phyloP scores from a whole-genome alignment of 2,888 invertebrate species.

The Drosophila atripex region DNA sequence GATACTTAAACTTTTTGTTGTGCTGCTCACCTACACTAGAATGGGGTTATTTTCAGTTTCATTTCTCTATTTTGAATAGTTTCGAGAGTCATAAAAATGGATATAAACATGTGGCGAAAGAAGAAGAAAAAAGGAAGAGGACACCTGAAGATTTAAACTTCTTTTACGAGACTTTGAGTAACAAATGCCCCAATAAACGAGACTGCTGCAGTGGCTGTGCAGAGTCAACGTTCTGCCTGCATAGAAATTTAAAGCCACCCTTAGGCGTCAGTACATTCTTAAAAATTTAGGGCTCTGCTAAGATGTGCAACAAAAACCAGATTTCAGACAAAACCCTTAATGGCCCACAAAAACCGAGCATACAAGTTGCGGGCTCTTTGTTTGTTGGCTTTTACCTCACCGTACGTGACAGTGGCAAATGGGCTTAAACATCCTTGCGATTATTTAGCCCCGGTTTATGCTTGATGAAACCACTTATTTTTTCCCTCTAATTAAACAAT shows the following conservation, averaged over 20 bases:
- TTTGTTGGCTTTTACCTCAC: slow-evolving; percentile 23
- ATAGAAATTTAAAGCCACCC: slow-evolving; percentile 42
- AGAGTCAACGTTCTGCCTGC: slow-evolving; percentile 29
- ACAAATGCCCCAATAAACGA: slow-evolving; percentile 38
- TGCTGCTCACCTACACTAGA: background rate
- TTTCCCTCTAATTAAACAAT: slow-evolving; percentile 31
- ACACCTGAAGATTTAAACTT: slow-evolving; percentile 34
- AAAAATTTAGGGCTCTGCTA: slow-evolving; percentile 40
- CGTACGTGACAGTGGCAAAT: slow-evolving; percentile 40
- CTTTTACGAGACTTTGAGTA: slow-evolving; percentile 40
- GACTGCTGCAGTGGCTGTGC: slow-evolving; percentile 31
- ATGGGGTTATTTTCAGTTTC: slow-evolving; percentile 16
- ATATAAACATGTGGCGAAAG: slow-evolving; percentile 18
- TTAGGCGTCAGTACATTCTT: slow-evolving; percentile 39
- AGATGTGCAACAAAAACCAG: slow-evolving; percentile 42
- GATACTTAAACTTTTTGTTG: slow-evolving; percentile 1
- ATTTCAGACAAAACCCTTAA: slow-evolving; percentile 42
- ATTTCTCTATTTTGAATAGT: slow-evolving; percentile 18
- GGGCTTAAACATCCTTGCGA: slow-evolving; percentile 28
- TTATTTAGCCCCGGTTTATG: slow-evolving; percentile 26
- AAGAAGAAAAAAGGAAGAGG: background rate
- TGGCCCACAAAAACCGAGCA: slow-evolving; percentile 38
- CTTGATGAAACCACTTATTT: slow-evolving; percentile 17
- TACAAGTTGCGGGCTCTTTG: slow-evolving; percentile 34
- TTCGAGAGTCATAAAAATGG: slow-evolving; percentile 28